These are phyloP conservation scores for Cettia cetti DNA, from an alignment of 2,113 vertebrate genomes.

Conservation along the genomic window DNA sequence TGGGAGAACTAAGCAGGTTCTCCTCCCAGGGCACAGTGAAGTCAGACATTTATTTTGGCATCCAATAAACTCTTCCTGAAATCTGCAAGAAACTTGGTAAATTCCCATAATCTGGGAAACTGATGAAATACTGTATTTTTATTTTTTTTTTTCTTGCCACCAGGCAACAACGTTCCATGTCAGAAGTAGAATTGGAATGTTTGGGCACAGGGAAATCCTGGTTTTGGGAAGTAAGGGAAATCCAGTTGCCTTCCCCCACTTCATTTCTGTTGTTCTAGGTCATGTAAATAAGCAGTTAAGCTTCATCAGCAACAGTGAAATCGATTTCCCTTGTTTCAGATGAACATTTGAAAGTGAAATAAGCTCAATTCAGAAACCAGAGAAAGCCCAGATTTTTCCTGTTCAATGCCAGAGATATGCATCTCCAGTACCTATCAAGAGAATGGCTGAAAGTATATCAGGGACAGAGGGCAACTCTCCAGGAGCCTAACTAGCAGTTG, in stretches of 20 bases:
- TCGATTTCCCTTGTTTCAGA: not conserved
- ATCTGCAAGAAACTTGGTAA: not conserved
- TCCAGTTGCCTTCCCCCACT: not conserved
- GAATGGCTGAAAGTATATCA: not conserved
- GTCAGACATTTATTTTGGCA: conserved; percentile 52
- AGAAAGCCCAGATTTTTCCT: not conserved
- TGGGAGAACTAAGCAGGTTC: not conserved
- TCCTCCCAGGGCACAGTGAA: conserved; percentile 10
- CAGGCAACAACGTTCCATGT: not conserved
- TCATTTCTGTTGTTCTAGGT: not conserved
- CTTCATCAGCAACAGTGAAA: not conserved
- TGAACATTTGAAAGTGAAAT: not conserved
- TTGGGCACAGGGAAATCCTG: not conserved
- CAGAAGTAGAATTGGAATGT: not conserved
- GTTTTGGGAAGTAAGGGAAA: not conserved
- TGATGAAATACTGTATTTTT: not conserved
- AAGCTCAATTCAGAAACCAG: not conserved
- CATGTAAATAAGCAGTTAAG: not conserved
- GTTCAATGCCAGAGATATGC: not conserved
- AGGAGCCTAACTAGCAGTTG: not conserved
- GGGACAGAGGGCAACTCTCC: not conserved
- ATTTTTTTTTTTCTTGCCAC: not conserved
- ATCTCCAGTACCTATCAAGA: not conserved
- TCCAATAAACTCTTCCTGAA: not conserved
- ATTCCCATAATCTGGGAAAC: not conserved